Evolutionary conservation across 1,140 invertebrate genomes (phyloP), one percentile per base, ranked within the genome.

Genomic region (Euura lappo): DNA sequence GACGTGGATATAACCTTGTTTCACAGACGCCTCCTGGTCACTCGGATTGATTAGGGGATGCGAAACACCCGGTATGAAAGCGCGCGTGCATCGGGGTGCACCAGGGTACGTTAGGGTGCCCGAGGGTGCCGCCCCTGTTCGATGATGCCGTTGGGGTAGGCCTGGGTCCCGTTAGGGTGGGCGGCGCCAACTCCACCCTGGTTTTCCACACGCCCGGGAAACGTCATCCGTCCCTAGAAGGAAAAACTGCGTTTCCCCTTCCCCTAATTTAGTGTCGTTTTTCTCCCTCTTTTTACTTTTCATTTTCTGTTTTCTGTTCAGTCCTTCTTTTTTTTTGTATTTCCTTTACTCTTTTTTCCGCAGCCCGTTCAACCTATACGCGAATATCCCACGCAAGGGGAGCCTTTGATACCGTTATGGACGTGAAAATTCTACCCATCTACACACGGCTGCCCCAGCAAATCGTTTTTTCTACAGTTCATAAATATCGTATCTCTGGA

Each of bases 21-120:
- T 51, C 11, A n/a, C 47, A n/a, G 47, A 51, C 11, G 7, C 47
- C 47, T 28, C 28, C 47, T 51, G 47, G 47, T 51, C 47, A 51
- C 47, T 51, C 47, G 47, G 47, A 51, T 51, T 51, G 47, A 51
- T 51, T 51, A 51, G 47, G 47, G 47, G 47, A 51, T 51, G 47
- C 11, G 47, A 51, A 51, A 51, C 47, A 51, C 47, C 47, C 47
- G 7, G 47, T 51, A 51, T 51, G 47, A 51, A 51, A 51, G 47
- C 47, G 47, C 47, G 47, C 47, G 47, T 51, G 47, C 47, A 51
- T 51, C 47, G 47, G 7, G 47, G 7, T 51, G 28, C 47, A 51
- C 7, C 47, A n/a, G 47, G 47, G 47, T 51, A 51, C 47, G 7
- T 7, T 7, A 51, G 47, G 47, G 47, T 51, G 47, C 47, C 7